Evolutionary conservation across 2,113 vertebrate species (phyloP).

Genomic region (Protobothrops flavoviridis): DNA sequence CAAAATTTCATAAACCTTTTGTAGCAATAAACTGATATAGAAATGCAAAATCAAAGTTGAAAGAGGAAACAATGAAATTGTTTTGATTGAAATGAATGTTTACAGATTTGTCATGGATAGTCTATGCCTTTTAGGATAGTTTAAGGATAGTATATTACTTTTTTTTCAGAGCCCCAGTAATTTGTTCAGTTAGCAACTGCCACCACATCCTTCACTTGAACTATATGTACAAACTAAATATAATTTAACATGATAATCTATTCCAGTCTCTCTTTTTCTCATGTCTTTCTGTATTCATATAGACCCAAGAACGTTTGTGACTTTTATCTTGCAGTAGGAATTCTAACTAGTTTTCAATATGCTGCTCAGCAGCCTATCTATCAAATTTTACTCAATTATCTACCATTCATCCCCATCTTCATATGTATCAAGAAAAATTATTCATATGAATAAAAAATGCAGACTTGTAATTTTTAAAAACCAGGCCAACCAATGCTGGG

Average conservation of each 20-base stretch:
- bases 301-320: background rate
- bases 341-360: background rate
- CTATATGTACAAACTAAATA: background rate
- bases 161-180: background rate
- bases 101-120: background rate
- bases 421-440: background rate
- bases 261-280: background rate
- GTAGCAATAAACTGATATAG: background rate
- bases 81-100: background rate
- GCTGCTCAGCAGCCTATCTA: background rate
- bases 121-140: too few relatives aligned
- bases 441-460: background rate
- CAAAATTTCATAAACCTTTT: background rate
- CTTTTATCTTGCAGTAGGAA: background rate
- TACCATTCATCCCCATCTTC: background rate
- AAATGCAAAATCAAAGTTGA: background rate
- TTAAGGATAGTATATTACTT: too few relatives aligned
- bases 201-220: background rate
- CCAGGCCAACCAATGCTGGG: background rate
- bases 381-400: background rate
- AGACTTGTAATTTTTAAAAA: background rate
- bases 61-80: background rate
- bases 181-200: background rate
- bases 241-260: constrained; percentile 3
- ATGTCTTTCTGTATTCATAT: background rate